Evolutionary conservation across 2,797 vertebrate species (phyloP).

Genomic region (Pangasius sanitwongsei): DNA sequence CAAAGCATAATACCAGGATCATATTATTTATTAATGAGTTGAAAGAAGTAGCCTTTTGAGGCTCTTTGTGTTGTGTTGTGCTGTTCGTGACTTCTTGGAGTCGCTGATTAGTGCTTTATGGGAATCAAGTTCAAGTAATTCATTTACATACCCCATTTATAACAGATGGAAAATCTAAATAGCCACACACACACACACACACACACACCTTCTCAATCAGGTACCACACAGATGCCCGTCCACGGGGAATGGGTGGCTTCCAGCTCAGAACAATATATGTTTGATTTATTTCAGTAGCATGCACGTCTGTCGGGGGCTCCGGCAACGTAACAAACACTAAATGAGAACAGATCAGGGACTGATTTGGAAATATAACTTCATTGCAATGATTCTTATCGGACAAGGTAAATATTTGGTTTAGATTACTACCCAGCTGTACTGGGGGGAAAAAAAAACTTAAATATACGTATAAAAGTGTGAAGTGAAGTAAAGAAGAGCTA

Average conservation of each 20-base stretch:
- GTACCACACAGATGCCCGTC: slow-evolving; percentile 88
- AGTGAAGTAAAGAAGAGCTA: background rate
- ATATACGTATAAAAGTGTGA: background rate
- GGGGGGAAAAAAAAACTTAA: background rate
- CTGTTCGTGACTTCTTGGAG: background rate
- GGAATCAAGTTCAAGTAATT: background rate
- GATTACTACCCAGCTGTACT: background rate
- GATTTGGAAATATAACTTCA: slow-evolving; percentile 30
- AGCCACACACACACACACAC: slow-evolving; percentile 57
- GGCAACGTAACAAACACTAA: slow-evolving; percentile 86
- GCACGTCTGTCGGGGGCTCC: slow-evolving; percentile 85
- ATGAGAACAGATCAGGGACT: slow-evolving; percentile 53
- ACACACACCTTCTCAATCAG: slow-evolving; percentile 91
- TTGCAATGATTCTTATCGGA: slow-evolving; percentile 17
- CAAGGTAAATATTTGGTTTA: slow-evolving; percentile 34
- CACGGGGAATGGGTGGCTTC: slow-evolving; percentile 87
- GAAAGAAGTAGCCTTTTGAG: background rate
- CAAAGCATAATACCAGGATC: background rate
- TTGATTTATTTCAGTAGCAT: slow-evolving; percentile 88
- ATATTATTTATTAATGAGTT: background rate
- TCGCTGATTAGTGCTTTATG: background rate
- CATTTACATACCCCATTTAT: background rate
- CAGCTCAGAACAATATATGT: slow-evolving; percentile 94
- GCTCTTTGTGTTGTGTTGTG: no score
- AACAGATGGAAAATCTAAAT: background rate